Percentiles rank a stretch among this genome's conserved stretches.
phyloP scores from a whole-genome alignment of 1,140 invertebrate species.

The Dryas iulia region DNA sequence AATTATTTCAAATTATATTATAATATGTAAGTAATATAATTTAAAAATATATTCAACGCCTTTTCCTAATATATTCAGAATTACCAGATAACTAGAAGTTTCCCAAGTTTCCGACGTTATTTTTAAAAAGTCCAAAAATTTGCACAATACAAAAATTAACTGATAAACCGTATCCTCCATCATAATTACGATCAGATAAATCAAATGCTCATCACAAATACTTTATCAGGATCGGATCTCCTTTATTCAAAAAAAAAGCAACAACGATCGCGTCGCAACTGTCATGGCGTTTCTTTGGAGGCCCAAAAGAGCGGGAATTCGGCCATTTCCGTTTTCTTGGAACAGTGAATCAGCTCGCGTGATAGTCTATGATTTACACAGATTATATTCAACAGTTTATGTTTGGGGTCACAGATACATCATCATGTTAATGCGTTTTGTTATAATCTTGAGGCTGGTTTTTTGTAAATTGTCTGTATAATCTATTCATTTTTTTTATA shows the following conservation, averaged over 20 bases:
- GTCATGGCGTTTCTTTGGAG: constrained; percentile 35
- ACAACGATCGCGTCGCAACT: constrained; percentile 4
- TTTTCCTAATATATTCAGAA: too few species aligned
- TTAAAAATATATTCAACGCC: too few species aligned
- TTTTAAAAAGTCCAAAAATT: too few species aligned
- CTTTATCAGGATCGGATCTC: constrained; percentile 13
- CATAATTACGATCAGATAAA: constrained; percentile 5
- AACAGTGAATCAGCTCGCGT: constrained; percentile 66
- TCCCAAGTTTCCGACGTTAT: too few species aligned
- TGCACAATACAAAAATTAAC: not conserved
- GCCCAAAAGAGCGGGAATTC: constrained; percentile 61
- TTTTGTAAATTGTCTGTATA: constrained; percentile 9
- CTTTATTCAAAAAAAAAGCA: not conserved
- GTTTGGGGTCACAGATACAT: constrained; percentile 30
- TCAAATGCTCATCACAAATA: constrained; percentile 6
- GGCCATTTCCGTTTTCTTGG: constrained; percentile 69
- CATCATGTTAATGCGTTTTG: constrained; percentile 34
- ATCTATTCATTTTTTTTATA: constrained; percentile 22
- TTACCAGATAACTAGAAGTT: too few species aligned
- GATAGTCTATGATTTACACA: constrained; percentile 65
- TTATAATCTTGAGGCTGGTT: not conserved
- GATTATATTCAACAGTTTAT: constrained; percentile 46
- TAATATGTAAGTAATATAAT: too few species aligned
- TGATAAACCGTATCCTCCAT: not conserved
- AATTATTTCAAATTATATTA: too few species aligned